Evolutionary conservation across 2,113 vertebrate species (phyloP).

Genomic region (Zosterops japonicus): DNA sequence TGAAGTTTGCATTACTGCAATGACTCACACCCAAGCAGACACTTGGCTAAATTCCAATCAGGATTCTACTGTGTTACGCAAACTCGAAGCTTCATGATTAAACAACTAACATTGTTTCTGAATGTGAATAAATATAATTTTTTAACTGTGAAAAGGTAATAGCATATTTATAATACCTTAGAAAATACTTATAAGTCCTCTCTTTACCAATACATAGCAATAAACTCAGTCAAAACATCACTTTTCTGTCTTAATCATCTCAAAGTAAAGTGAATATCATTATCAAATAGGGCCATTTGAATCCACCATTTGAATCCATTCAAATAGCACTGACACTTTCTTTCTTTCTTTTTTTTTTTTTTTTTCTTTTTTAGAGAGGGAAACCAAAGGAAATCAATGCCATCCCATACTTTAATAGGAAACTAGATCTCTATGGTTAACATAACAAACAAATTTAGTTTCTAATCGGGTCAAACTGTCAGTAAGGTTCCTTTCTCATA

Average conservation of each 20-base stretch:
- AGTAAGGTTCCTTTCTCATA: not conserved
- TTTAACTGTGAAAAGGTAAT: not conserved
- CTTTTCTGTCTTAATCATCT: not conserved
- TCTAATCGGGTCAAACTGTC: not conserved
- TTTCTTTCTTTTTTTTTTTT: not conserved
- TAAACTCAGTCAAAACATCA: not conserved
- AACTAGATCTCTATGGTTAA: not conserved
- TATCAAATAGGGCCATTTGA: not conserved
- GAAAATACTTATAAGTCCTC: not conserved
- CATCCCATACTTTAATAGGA: not conserved
- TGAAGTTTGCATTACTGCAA: not conserved
- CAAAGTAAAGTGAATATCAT: not conserved
- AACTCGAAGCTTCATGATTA: not conserved
- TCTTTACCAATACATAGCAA: not conserved
- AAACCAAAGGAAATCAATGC: not conserved
- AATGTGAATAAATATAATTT: not conserved
- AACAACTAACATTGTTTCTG: not conserved
- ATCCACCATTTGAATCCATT: not conserved
- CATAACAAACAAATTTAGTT: not conserved
- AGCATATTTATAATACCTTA: not conserved
- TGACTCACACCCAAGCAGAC: not conserved
- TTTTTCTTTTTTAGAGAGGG: not conserved
- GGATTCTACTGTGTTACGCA: not conserved
- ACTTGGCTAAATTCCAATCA: not conserved
- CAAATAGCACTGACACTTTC: not conserved